Evolutionary conservation across 2,888 invertebrate genomes (phyloP).

Genomic region (Biston stratarius): DNA sequence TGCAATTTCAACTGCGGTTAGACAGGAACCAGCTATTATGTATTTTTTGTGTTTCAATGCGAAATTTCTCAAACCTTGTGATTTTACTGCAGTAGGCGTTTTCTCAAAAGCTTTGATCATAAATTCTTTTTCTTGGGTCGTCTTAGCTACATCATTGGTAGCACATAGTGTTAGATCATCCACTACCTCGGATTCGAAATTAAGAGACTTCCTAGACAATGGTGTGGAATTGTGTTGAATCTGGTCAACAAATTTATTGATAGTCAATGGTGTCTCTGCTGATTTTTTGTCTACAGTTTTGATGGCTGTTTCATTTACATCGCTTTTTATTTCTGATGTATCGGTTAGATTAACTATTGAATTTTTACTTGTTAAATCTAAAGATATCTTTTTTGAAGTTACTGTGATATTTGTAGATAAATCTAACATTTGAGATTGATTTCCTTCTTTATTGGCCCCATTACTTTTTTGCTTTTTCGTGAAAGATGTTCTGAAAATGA

Average conservation of each 20-base stretch:
- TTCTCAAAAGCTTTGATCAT: conserved; percentile 73
- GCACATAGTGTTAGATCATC: conserved; percentile 64
- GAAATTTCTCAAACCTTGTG: conserved; percentile 42
- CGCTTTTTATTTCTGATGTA: conserved; percentile 52
- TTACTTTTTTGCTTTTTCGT: conserved; percentile 59
- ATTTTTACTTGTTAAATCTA: conserved; percentile 43
- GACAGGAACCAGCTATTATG: conserved; percentile 72
- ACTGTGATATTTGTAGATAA: conserved; percentile 37
- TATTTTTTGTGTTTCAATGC: conserved; percentile 46
- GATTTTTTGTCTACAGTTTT: conserved; percentile 51
- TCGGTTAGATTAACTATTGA: conserved; percentile 66
- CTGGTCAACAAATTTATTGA: conserved; percentile 71
- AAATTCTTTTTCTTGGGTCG: conserved; percentile 76
- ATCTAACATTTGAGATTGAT: conserved; percentile 49
- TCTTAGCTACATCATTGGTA: conserved; percentile 60
- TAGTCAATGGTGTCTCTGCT: conserved; percentile 70
- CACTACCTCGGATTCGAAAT: conserved; percentile 59
- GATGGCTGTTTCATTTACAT: conserved; percentile 57
- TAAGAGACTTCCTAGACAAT: conserved; percentile 72
- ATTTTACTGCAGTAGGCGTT: conserved; percentile 51
- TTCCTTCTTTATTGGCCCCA: conserved; percentile 37
- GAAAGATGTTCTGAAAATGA: conserved; percentile 63
- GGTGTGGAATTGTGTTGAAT: conserved; percentile 78
- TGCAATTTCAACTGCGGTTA: conserved; percentile 57
- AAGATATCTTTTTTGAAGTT: conserved; percentile 27